Evolutionary conservation across 2,888 invertebrate genomes (phyloP).

Genomic region (Hoplodrina ambigua): DNA sequence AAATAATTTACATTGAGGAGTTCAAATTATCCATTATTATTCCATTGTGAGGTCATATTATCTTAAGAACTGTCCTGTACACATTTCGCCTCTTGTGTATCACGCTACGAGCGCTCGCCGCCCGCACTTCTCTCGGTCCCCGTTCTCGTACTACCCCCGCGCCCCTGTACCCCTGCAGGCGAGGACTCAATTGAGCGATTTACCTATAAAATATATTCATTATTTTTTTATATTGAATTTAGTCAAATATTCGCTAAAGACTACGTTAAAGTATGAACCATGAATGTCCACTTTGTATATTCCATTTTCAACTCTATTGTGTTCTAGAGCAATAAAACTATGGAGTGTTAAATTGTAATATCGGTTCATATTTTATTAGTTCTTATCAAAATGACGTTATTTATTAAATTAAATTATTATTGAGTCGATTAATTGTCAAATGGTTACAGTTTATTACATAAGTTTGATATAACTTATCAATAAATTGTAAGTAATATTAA

Average conservation of each 20-base stretch:
- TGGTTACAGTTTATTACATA: constrained; percentile 42
- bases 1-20: too few species aligned
- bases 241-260: constrained; percentile 49
- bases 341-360: constrained; percentile 4
- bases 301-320: constrained; percentile 27
- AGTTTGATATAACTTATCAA: constrained; percentile 32
- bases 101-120: too few species aligned
- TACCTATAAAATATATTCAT: constrained; percentile 27
- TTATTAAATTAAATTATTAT: constrained; percentile 64
- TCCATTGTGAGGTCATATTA: too few species aligned
- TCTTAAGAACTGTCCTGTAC: too few species aligned
- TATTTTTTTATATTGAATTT: constrained; percentile 59
- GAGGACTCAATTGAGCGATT: too few species aligned
- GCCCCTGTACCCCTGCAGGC: too few species aligned
- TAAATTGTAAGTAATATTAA: constrained; percentile 45
- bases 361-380: constrained; percentile 39
- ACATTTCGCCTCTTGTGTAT: too few species aligned
- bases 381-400: constrained; percentile 56
- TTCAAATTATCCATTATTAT: too few species aligned
- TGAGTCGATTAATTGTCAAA: constrained; percentile 39
- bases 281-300: constrained; percentile 4
- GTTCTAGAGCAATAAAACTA: constrained; percentile 9
- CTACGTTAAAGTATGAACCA: constrained; percentile 33
- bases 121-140: too few species aligned
- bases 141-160: too few species aligned